Conservation (phyloP, 35 echinoderm and acorn worm genomes). For the Eucidaris tribuloides region DNA sequence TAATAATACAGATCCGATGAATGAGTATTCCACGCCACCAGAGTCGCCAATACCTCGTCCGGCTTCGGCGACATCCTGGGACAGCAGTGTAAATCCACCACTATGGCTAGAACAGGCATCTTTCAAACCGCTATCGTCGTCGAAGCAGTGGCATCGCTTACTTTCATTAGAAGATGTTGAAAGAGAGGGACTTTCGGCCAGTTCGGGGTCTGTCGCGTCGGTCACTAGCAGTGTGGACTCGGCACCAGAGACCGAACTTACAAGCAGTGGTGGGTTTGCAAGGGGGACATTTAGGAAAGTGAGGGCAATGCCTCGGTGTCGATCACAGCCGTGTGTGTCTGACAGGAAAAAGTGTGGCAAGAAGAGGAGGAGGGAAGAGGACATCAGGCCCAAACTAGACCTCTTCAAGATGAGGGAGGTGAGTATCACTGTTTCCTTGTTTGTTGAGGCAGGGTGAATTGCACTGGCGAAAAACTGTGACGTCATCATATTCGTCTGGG, state of each 20-base stretch:
- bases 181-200: slow-evolving; percentile 71
- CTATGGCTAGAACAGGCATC: slow-evolving; percentile 66
- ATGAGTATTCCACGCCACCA: slow-evolving; percentile 95
- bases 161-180: slow-evolving; percentile 44
- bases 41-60: slow-evolving; percentile 94
- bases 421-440: not conserved
- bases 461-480: not conserved
- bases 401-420: slow-evolving; percentile 98
- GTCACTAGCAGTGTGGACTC: slow-evolving; percentile 53
- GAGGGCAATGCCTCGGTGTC: slow-evolving; percentile 59
- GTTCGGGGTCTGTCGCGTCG: slow-evolving; percentile 81
- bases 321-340: slow-evolving; percentile 88
- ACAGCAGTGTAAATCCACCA: slow-evolving; percentile 55
- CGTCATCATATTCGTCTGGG: not conserved
- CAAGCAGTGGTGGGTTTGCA: slow-evolving; percentile 13
- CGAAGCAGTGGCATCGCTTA: slow-evolving; percentile 31
- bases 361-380: slow-evolving; percentile 86
- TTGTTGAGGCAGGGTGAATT: not conserved
- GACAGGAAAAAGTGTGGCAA: slow-evolving; percentile 64
- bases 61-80: slow-evolving; percentile 82
- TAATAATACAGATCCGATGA: slow-evolving; percentile 41
- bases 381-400: slow-evolving; percentile 84
- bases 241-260: slow-evolving; percentile 45
- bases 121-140: slow-evolving; percentile 71
- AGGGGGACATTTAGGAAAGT: slow-evolving; percentile 30